Percentiles rank a stretch among this genome's conserved stretches.
phyloP scores from a whole-genome alignment of 2,797 vertebrate species.

The Serranus cabrilla region DNA sequence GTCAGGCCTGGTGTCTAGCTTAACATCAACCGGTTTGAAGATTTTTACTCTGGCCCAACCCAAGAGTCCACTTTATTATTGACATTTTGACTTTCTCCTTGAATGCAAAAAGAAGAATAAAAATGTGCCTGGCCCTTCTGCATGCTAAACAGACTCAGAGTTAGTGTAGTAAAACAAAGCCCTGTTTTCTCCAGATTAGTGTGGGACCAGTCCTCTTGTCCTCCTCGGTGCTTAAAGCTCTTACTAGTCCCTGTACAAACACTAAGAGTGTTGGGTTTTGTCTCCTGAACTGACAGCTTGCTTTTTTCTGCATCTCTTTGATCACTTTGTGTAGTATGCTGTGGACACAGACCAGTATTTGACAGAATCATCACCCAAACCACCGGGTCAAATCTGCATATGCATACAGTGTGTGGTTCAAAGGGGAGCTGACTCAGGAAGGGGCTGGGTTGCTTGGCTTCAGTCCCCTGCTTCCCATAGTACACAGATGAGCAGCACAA shows the following conservation, averaged over 20 bases:
- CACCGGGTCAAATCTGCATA: constrained; percentile 72
- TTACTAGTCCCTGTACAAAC: constrained; percentile 55
- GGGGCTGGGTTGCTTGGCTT: constrained; percentile 54
- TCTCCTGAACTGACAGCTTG: constrained; percentile 37
- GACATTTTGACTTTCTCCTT: too few species aligned
- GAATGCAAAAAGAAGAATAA: too few species aligned
- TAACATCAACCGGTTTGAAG: too few species aligned
- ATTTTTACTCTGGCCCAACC: too few species aligned
- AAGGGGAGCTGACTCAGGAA: constrained; percentile 73
- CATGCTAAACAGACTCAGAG: constrained; percentile 20
- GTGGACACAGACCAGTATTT: constrained; percentile 48
- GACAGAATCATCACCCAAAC: constrained; percentile 58
- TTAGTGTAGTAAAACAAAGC: constrained; percentile 61
- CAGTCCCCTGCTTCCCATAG: constrained; percentile 48
- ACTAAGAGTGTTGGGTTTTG: constrained; percentile 35
- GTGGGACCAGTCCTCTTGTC: constrained; percentile 30
- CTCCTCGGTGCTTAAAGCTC: constrained; percentile 21
- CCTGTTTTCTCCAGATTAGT: constrained; percentile 28
- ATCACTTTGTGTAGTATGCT: constrained; percentile 35
- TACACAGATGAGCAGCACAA: constrained; percentile 65
- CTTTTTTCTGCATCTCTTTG: constrained; percentile 36
- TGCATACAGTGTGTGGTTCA: constrained; percentile 71
- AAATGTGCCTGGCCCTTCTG: too few species aligned
- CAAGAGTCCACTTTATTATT: too few species aligned
- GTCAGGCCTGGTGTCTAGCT: too few species aligned